phyloP scores from a whole-genome alignment of 2,797 vertebrate genomes.

The Lithobates pipiens region DNA sequence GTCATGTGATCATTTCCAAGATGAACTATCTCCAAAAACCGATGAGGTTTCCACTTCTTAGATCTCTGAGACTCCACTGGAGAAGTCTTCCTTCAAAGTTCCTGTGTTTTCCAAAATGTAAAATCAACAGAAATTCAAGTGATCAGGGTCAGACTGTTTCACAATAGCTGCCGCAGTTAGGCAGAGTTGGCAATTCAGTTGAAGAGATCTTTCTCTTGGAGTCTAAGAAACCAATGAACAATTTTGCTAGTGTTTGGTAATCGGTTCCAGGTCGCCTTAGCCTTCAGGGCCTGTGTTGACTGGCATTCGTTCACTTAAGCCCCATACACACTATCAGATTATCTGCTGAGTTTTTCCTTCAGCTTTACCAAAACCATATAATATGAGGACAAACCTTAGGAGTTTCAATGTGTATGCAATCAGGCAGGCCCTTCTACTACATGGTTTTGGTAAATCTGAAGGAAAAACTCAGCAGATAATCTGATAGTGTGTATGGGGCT shows the following conservation, averaged over 20 bases:
- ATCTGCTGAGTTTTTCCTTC: no score
- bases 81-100: not conserved
- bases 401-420: no score
- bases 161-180: not conserved
- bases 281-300: no score
- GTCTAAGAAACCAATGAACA: not conserved
- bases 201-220: not conserved
- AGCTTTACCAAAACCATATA: no score
- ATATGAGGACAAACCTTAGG: no score
- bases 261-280: not conserved
- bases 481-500: no score
- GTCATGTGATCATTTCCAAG: not conserved
- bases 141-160: not conserved
- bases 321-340: no score
- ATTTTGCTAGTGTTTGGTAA: not conserved
- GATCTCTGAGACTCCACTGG: not conserved
- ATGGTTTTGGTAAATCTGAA: no score
- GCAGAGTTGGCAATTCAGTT: not conserved
- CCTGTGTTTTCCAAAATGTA: not conserved
- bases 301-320: no score
- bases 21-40: not conserved
- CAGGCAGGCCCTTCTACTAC: no score
- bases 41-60: not conserved
- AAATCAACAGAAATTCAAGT: not conserved
- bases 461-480: no score